These are phyloP conservation scores for Erpobdella octoculata DNA, from an alignment of 2,888 invertebrate genomes.

Conservation along the genomic window DNA sequence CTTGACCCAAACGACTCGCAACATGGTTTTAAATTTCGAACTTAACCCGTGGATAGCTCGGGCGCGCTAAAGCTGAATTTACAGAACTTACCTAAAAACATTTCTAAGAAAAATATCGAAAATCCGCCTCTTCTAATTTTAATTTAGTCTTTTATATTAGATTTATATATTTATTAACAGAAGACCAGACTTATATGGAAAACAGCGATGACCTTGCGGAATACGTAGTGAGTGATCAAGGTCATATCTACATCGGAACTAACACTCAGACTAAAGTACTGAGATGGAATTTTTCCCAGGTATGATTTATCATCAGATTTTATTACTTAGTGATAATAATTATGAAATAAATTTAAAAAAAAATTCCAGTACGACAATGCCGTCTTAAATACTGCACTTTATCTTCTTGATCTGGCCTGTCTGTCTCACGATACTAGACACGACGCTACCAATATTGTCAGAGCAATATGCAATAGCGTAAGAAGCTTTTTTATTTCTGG, in stretches of 20 bases:
- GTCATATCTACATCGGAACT: constrained; percentile 82
- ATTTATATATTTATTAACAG: no score
- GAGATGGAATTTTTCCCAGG: constrained; percentile 82
- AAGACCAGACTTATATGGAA: constrained; percentile 70
- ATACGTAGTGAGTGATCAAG: constrained; percentile 64
- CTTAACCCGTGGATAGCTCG: no score
- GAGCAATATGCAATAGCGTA: constrained; percentile 42
- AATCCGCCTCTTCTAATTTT: no score
- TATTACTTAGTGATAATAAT: not conserved
- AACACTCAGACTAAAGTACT: constrained; percentile 63
- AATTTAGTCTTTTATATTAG: no score
- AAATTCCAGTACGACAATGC: constrained; percentile 44
- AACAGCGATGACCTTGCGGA: constrained; percentile 71
- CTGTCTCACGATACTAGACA: constrained; percentile 55
- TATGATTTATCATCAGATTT: not conserved
- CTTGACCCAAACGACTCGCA: no score
- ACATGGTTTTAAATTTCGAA: no score
- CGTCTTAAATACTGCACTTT: constrained; percentile 45
- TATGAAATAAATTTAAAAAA: not conserved
- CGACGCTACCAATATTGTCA: constrained; percentile 39
- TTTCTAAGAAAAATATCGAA: no score
- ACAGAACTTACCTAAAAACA: no score
- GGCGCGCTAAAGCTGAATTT: no score
- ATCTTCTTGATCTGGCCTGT: constrained; percentile 56
- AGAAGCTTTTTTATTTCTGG: not conserved